Conservation (phyloP, 2,888 invertebrate genomes). For the Apeira syringaria region DNA sequence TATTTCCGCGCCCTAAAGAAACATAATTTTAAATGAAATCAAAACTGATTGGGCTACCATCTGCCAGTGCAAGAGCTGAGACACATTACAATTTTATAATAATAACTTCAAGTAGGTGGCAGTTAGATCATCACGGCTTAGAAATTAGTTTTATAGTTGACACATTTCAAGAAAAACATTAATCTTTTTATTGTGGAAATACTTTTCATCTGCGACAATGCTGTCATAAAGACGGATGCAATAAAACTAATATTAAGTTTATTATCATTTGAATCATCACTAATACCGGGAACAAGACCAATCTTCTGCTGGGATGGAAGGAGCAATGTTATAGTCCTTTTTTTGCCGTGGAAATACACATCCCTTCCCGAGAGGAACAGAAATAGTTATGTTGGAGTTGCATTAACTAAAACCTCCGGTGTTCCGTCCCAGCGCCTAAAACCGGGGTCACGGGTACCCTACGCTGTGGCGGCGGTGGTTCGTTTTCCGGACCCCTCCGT, state of each 20-base stretch:
- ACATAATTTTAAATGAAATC: conserved; percentile 15
- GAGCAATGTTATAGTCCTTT: too few relatives aligned
- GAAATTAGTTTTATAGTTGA: conserved; percentile 16
- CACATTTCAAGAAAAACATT: conserved; percentile 15
- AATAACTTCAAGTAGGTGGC: conserved; percentile 12
- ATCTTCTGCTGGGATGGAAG: too few relatives aligned
- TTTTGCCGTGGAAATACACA: too few relatives aligned
- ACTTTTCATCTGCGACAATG: conserved; percentile 5
- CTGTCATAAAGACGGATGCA: neutral
- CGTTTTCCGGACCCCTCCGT: too few relatives aligned
- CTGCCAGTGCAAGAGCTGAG: conserved; percentile 10
- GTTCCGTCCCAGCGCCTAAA: too few relatives aligned
- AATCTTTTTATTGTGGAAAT: conserved; percentile 14
- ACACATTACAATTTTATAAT: conserved; percentile 11
- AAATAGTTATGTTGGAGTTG: too few relatives aligned
- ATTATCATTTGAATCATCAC: neutral
- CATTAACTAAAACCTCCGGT: too few relatives aligned
- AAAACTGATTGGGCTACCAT: conserved; percentile 17
- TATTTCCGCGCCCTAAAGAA: conserved; percentile 17
- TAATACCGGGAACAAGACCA: neutral
- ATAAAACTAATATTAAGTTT: neutral
- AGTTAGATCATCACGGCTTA: neutral
- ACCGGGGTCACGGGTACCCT: too few relatives aligned
- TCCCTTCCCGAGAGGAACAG: too few relatives aligned
- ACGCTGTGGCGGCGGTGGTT: too few relatives aligned